These are phyloP conservation scores for Mamestra configurata DNA, from an alignment of 1,140 invertebrate genomes.

Conservation along the genomic window DNA sequence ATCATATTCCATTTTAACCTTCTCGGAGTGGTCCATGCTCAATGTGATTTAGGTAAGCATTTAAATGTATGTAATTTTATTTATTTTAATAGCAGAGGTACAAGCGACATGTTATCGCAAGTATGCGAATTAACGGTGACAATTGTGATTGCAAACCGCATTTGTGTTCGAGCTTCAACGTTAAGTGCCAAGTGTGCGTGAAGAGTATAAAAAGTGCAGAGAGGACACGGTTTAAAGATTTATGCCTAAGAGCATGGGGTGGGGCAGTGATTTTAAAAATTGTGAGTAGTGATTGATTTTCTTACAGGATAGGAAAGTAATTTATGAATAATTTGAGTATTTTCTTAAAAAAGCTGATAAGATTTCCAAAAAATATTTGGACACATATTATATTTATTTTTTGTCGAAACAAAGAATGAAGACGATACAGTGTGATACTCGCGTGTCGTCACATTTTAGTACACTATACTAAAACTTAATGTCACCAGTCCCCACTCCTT, in stretches of 20 bases:
- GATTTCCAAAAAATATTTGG: too few relatives aligned
- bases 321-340: too few relatives aligned
- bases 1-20: not conserved
- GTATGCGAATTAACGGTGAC: constrained; percentile 80
- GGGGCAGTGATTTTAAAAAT: too few relatives aligned
- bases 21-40: not conserved
- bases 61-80: constrained; percentile 56
- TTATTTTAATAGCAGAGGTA: constrained; percentile 55
- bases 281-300: too few relatives aligned
- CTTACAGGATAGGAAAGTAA: too few relatives aligned
- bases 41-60: constrained; percentile 56
- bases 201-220: constrained; percentile 43
- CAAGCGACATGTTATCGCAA: constrained; percentile 66
- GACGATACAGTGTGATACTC: too few relatives aligned
- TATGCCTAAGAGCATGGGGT: not conserved
- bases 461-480: too few relatives aligned
- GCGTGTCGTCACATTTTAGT: too few relatives aligned
- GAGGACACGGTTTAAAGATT: not conserved
- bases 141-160: constrained; percentile 76
- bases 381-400: too few relatives aligned
- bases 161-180: constrained; percentile 66
- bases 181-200: constrained; percentile 65
- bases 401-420: too few relatives aligned
- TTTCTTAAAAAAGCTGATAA: too few relatives aligned
- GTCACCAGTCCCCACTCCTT: too few relatives aligned